Percentiles rank a stretch among this genome's conserved stretches.
Evolutionary conservation across 2,113 vertebrate species (phyloP).

Genomic region (Pedetes capensis): DNA sequence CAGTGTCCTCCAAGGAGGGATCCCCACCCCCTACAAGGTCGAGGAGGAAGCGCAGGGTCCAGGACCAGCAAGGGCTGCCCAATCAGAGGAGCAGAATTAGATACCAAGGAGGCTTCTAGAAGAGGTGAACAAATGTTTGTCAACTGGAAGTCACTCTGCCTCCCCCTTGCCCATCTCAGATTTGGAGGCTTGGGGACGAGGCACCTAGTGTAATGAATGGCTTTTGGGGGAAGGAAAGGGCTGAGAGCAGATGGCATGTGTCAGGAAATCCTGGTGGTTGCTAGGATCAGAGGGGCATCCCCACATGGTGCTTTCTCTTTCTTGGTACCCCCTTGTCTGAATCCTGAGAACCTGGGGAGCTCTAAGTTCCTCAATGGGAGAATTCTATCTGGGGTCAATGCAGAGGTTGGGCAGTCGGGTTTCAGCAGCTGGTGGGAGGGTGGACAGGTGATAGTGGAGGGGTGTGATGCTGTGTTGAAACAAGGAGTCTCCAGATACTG

Average conservation of each 20-base stretch:
- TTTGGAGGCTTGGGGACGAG: background rate
- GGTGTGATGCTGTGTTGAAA: accelerated
- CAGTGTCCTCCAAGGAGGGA: background rate
- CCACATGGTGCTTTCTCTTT: accelerated
- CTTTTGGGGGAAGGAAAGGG: background rate
- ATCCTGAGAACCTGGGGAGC: background rate
- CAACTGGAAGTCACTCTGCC: background rate
- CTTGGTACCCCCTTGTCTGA: background rate
- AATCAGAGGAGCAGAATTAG: accelerated
- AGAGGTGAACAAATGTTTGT: accelerated
- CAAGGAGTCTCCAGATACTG: accelerated
- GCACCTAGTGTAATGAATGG: background rate
- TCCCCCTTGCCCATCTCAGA: background rate
- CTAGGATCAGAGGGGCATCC: background rate
- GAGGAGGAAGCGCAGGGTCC: background rate
- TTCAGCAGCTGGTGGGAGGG: background rate
- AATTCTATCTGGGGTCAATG: accelerated
- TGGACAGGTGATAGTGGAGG: accelerated
- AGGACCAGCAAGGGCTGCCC: background rate
- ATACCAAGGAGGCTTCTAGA: background rate
- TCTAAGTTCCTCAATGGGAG: background rate
- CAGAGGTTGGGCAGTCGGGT: background rate
- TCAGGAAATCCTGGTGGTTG: background rate
- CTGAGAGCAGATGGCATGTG: accelerated
- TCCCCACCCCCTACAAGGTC: accelerated